Evolutionary conservation across 2,888 invertebrate species (phyloP).

Genomic region (Oxystoma pomonae): DNA sequence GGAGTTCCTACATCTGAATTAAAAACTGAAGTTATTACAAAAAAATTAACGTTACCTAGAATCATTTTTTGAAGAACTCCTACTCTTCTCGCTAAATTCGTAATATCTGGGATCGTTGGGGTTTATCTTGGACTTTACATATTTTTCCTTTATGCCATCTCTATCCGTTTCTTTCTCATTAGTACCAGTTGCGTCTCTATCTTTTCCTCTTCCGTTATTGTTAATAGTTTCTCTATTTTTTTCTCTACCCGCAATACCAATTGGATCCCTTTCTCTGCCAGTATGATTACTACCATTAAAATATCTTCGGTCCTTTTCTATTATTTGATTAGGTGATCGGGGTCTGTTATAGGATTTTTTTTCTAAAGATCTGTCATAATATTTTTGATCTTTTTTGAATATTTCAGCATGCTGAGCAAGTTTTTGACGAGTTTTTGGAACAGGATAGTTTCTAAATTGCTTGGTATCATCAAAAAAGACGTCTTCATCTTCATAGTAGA

Average conservation of each 20-base stretch:
- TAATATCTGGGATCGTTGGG: constrained; percentile 34
- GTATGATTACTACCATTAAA: no score
- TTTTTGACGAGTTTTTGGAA: constrained; percentile 36
- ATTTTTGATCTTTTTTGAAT: constrained; percentile 28
- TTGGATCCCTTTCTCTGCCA: no score
- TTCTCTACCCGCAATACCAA: no score
- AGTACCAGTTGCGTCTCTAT: neutral
- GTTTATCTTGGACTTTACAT: no score
- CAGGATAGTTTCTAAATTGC: constrained; percentile 33
- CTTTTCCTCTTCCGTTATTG: neutral
- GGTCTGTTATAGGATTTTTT: neutral
- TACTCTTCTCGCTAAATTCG: constrained; percentile 25
- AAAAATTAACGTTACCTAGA: constrained; percentile 6
- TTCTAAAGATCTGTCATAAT: constrained; percentile 19
- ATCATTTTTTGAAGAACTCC: constrained; percentile 2
- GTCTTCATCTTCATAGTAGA: constrained; percentile 23
- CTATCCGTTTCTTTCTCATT: no score
- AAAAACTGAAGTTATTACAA: neutral
- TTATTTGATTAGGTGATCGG: neutral
- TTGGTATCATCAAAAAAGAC: constrained; percentile 33
- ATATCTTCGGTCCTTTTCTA: neutral
- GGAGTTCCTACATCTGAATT: no score
- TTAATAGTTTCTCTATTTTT: no score
- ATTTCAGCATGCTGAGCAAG: neutral
- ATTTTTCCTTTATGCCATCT: no score